Base-by-base conservation (phyloP, 2,888 invertebrate species). In the Philereme vetulata region DNA sequence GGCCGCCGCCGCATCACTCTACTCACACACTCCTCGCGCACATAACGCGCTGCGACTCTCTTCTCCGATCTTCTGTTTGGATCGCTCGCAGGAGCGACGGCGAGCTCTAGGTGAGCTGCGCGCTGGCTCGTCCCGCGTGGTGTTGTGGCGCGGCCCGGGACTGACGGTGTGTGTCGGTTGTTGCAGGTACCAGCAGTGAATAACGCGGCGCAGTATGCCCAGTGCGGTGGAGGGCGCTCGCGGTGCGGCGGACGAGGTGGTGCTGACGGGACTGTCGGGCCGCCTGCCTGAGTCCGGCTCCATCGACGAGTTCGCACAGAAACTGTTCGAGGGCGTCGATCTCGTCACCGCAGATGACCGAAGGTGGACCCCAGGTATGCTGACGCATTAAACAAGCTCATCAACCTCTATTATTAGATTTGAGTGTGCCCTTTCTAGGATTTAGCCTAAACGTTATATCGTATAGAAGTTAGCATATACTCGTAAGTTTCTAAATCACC, bases 321-420 rank as follows among this genome's bases (percentile, higher is more conserved):
- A 98, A 85, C 94, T 99, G 56, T 96, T 98, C 85, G 96, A 96
- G 64, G 97, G 97, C 56, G 94, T 97, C 47, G 99, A 99, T 84
- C 95, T 99, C 93, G 96, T 99, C 65, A 98, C 97, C 36, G 98
- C 96, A 71, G 98, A 98, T 83, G 96, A 96, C 71, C 93, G 97
- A 68, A 93, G 98, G 81, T 99, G 98, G 98, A 94, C 96, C 4
- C 93, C 95, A 68, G 96, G 91, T 90, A 68, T 61, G 46, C n/a
- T 11, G 21, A 34, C 4, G 7, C 7, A n/a, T 3, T 6, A 6
- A 4, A n/a, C n/a, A n/a, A n/a, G n/a, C n/a, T n/a, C n/a, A n/a
- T n/a, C n/a, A n/a, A n/a, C n/a, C n/a, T n/a, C n/a, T n/a, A n/a
- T n/a, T n/a, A n/a, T n/a, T n/a, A n/a, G n/a, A n/a, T n/a, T n/a